Evolutionary conservation across 1,140 invertebrate genomes (phyloP).

Genomic region (Sminthurinus signatus): DNA sequence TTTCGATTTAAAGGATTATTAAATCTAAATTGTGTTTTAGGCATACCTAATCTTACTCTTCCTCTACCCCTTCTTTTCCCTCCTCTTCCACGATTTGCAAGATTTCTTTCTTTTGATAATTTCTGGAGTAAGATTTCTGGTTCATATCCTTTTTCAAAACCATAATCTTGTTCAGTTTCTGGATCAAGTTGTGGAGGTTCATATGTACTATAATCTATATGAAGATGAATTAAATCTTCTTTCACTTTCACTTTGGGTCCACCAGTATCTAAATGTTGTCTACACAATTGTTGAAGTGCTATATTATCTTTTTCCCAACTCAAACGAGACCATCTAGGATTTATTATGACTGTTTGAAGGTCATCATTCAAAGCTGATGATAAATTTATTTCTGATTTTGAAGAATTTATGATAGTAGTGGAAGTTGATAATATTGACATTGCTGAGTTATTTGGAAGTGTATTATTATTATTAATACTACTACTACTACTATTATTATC

Average conservation of each 20-base stretch:
- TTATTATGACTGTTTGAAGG: background rate
- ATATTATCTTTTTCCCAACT: slow-evolving; percentile 4
- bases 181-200: background rate
- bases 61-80: no score
- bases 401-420: no score
- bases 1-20: no score
- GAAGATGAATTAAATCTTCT: background rate
- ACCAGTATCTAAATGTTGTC: background rate
- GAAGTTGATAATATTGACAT: background rate
- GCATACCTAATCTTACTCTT: no score
- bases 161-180: background rate
- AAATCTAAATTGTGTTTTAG: no score
- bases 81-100: no score
- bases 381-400: background rate
- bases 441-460: background rate
- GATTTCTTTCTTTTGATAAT: no score
- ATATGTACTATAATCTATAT: background rate
- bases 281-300: background rate
- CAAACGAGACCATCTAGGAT: background rate
- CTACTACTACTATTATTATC: no score
- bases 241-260: background rate
- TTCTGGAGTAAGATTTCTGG: background rate
- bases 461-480: background rate
- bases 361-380: background rate
- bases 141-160: slow-evolving; percentile 2